These are phyloP conservation scores for Spea multiplicata DNA, from an alignment of 2,113 vertebrate species.

Conservation along the genomic window DNA sequence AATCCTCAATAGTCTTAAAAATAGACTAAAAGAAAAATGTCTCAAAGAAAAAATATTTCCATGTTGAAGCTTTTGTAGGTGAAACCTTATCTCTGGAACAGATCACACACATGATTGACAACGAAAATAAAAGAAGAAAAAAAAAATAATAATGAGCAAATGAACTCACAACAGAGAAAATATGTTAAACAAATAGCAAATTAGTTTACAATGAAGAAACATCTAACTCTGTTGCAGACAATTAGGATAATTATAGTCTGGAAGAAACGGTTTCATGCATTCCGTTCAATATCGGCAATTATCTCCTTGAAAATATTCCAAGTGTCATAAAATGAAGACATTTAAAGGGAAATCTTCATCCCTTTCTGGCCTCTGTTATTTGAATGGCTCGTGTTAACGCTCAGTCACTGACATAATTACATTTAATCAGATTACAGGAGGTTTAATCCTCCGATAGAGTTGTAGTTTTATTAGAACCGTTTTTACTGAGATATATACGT, in stretches of 20 bases:
- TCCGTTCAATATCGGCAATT: conserved; percentile 34
- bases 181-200: conserved; percentile 36
- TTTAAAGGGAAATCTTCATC: not conserved
- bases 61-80: too few species aligned
- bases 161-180: conserved; percentile 4
- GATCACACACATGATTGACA: not conserved
- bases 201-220: conserved; percentile 35
- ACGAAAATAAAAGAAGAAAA: not conserved
- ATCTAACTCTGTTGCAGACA: conserved; percentile 20
- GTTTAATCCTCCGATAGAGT: not conserved
- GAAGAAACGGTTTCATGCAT: conserved; percentile 23
- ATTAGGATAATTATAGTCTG: conserved; percentile 35
- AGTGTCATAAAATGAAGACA: conserved; percentile 14
- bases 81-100: too few species aligned
- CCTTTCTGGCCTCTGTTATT: not conserved
- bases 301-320: conserved; percentile 25
- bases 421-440: conserved; percentile 27
- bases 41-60: too few species aligned
- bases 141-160: conserved; percentile 21
- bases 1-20: too few species aligned
- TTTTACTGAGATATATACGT: too few species aligned
- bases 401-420: not conserved
- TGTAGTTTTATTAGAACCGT: too few species aligned
- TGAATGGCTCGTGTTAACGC: not conserved
- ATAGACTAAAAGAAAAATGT: too few species aligned